A percentile compares a stretch with the other conserved stretches of the same genome.
Conservation (phyloP, 2,797 vertebrate genomes). For the Acanthurus leucopareius region DNA sequence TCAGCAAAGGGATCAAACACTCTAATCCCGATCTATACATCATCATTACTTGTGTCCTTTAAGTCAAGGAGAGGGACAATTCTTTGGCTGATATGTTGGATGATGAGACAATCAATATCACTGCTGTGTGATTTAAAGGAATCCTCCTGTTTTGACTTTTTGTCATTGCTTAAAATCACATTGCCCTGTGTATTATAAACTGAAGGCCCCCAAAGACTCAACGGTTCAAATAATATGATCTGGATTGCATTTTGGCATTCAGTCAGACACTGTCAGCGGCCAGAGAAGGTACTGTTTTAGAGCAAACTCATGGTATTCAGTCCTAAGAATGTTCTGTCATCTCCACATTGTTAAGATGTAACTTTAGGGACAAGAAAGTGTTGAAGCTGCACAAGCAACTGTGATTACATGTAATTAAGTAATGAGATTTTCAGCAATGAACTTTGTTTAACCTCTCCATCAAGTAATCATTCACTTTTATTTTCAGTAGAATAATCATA, state of each 20-base stretch:
- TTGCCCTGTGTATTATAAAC: background rate
- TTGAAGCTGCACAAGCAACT: background rate
- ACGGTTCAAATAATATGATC: background rate
- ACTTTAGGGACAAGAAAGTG: background rate
- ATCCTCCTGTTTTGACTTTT: background rate
- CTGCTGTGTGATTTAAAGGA: background rate
- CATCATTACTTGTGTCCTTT: constrained; percentile 5
- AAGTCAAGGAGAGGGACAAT: background rate
- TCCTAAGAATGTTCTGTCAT: background rate
- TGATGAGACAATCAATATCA: constrained; percentile 18
- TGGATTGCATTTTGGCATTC: background rate
- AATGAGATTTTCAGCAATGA: background rate
- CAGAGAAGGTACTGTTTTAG: background rate
- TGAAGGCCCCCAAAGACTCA: background rate
- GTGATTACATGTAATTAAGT: background rate
- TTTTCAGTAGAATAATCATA: background rate
- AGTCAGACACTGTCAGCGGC: background rate
- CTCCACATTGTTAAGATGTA: background rate
- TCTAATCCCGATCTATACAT: background rate
- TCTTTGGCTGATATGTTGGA: background rate
- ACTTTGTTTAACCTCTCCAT: constrained; percentile 10
- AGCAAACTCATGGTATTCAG: background rate
- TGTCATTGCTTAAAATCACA: background rate
- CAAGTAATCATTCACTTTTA: background rate
- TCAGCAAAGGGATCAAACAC: background rate